Percentiles rank a stretch among this genome's conserved stretches.
These are phyloP conservation scores for Rhinophrynus dorsalis DNA, from an alignment of 2,797 vertebrate species.

Conservation along the genomic window DNA sequence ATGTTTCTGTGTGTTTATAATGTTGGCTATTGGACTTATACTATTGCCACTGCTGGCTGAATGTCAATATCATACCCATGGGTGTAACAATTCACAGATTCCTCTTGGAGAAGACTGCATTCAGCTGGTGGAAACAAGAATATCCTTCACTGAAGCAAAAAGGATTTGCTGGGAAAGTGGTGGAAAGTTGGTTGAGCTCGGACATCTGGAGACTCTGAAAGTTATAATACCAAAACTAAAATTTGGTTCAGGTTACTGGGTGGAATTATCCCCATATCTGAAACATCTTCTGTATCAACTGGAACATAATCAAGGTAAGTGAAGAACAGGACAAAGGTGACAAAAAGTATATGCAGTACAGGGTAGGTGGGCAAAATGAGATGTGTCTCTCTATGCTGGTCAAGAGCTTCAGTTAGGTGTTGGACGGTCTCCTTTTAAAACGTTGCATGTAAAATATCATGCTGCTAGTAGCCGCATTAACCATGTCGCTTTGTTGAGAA, in stretches of 20 bases:
- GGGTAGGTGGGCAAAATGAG: too few relatives aligned
- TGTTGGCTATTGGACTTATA: not conserved
- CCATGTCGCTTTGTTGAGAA: too few relatives aligned
- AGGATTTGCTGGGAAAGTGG: not conserved
- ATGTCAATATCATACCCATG: not conserved
- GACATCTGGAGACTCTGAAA: not conserved
- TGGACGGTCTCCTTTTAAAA: too few relatives aligned
- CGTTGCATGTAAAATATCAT: too few relatives aligned
- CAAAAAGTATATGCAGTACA: too few relatives aligned
- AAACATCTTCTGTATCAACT: not conserved
- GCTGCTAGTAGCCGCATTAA: too few relatives aligned
- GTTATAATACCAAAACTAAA: not conserved
- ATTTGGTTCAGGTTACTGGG: conserved; percentile 17
- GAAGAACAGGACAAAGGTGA: too few relatives aligned
- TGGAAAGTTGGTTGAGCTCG: not conserved
- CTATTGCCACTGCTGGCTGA: not conserved
- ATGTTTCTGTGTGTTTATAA: not conserved
- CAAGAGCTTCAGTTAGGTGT: too few relatives aligned
- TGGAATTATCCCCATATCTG: not conserved
- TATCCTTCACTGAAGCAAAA: not conserved
- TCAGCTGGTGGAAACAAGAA: not conserved
- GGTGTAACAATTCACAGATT: not conserved
- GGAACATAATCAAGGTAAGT: not conserved
- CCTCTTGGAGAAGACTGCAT: not conserved
- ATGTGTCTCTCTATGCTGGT: too few relatives aligned